Percentiles rank a stretch among this genome's conserved stretches.
These are phyloP conservation scores for Tholera decimalis DNA, from an alignment of 2,888 invertebrate genomes.

Conservation along the genomic window DNA sequence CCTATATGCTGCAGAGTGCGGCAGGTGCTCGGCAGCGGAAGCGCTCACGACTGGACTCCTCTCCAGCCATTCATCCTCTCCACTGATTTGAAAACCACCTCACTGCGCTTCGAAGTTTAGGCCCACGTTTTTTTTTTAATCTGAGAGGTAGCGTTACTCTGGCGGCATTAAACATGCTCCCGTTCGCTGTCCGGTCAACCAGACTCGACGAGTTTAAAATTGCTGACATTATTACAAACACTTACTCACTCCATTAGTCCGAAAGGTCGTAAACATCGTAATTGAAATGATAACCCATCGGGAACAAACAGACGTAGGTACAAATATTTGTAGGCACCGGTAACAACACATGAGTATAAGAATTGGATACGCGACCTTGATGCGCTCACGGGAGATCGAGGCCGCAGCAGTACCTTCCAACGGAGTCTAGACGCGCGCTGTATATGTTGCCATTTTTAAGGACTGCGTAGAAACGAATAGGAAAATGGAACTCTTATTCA, in stretches of 20 bases:
- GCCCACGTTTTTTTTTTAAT: too few species aligned
- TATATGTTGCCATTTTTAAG: neutral
- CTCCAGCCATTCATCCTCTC: too few species aligned
- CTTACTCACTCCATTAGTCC: neutral
- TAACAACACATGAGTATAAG: slow-evolving; percentile 5
- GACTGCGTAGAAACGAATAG: neutral
- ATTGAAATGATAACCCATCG: neutral
- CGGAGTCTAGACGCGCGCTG: neutral
- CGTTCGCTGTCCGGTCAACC: too few species aligned
- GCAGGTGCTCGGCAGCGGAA: too few species aligned
- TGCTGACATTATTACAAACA: too few species aligned
- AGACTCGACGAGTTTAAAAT: too few species aligned
- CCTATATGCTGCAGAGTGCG: too few species aligned
- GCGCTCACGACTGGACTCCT: too few species aligned
- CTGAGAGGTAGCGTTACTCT: too few species aligned
- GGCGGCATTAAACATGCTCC: too few species aligned
- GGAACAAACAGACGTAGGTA: slow-evolving; percentile 1
- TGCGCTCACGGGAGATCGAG: slow-evolving; percentile 15
- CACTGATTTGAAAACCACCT: too few species aligned
- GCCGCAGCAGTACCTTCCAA: neutral
- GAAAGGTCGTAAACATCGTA: neutral
- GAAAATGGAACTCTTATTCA: neutral
- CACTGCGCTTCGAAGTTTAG: too few species aligned
- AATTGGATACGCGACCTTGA: slow-evolving; percentile 29
- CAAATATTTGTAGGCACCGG: slow-evolving; percentile 17